Evolutionary conservation across 1,140 invertebrate genomes (phyloP).

Genomic region (Zaprionus lachaisei): DNA sequence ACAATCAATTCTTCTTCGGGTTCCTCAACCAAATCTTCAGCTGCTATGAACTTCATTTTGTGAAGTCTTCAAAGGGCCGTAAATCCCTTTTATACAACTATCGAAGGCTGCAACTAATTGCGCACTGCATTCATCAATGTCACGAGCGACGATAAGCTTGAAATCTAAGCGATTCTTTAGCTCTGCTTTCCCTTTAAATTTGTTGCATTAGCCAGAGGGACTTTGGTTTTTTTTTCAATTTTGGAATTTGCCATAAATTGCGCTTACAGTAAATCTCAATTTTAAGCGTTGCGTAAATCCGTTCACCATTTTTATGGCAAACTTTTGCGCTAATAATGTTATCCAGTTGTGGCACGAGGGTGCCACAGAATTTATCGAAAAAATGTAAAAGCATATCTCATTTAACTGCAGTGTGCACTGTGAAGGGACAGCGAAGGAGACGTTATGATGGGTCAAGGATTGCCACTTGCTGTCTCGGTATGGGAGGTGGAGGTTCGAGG

Average conservation of each 20-base stretch:
- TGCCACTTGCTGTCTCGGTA: constrained; percentile 41
- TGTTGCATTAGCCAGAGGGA: constrained; percentile 4
- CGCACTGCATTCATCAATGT: constrained; percentile 53
- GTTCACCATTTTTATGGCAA: constrained; percentile 74
- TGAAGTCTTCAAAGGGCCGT: neutral
- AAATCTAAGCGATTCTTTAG: constrained; percentile 18
- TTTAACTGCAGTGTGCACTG: constrained; percentile 66
- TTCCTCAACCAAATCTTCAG: neutral
- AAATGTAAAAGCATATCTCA: constrained; percentile 82
- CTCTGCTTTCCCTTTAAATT: constrained; percentile 21
- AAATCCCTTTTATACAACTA: constrained; percentile 34
- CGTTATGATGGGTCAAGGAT: constrained; percentile 81
- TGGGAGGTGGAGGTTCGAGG: neutral
- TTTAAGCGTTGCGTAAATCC: constrained; percentile 76
- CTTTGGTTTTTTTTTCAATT: constrained; percentile 11
- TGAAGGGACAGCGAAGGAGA: constrained; percentile 30
- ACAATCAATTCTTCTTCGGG: neutral
- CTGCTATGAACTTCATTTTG: constrained; percentile 40
- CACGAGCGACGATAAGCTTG: constrained; percentile 47
- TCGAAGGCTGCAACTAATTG: constrained; percentile 35
- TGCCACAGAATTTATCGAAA: constrained; percentile 72
- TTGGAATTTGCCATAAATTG: constrained; percentile 66
- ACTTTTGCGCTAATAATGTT: constrained; percentile 73
- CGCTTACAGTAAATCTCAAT: constrained; percentile 71
- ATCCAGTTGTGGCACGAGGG: constrained; percentile 36